phyloP scores from a whole-genome alignment of 2,113 vertebrate species.

The Macrotus californicus region DNA sequence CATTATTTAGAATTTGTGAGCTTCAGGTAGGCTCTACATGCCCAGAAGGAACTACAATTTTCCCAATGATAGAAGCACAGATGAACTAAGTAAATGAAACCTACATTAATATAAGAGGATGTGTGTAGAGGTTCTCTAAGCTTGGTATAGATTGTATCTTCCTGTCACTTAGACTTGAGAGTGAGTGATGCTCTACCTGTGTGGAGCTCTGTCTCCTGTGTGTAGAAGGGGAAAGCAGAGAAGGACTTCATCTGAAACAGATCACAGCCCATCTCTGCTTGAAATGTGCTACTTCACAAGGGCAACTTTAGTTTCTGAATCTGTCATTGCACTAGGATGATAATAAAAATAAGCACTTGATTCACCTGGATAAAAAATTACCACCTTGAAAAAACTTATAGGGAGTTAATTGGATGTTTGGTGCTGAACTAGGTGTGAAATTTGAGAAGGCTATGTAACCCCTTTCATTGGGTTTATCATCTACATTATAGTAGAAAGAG shows the following conservation, averaged over 20 bases:
- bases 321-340: neutral
- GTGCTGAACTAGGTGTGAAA: neutral
- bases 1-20: neutral
- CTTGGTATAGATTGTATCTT: neutral
- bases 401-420: neutral
- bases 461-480: neutral
- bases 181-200: neutral
- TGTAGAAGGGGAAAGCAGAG: neutral
- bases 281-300: neutral
- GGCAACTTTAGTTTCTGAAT: neutral
- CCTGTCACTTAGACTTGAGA: neutral
- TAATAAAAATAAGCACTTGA: neutral
- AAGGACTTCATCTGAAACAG: neutral
- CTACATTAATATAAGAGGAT: neutral
- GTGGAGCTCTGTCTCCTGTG: neutral
- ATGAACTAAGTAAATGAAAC: neutral
- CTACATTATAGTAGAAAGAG: neutral
- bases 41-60: neutral
- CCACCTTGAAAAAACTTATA: neutral
- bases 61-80: slow-evolving; percentile 28
- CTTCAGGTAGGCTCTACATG: neutral
- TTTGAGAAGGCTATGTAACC: neutral
- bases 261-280: neutral
- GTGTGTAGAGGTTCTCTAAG: neutral
- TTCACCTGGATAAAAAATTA: too few species aligned